Conservation (phyloP, 2,888 invertebrate genomes). For the Cephus pulcher region DNA sequence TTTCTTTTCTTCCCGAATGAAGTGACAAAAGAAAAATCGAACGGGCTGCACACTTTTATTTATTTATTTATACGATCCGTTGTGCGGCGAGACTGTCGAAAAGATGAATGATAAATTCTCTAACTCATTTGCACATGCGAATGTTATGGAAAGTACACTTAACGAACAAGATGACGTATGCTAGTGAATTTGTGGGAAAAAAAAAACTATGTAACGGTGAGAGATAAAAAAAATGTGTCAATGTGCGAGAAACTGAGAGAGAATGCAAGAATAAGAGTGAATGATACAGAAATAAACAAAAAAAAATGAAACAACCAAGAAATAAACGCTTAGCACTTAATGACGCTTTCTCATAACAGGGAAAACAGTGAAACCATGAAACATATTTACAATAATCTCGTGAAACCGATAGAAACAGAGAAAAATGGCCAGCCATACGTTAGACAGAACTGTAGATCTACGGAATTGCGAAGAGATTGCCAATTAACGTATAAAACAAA, state of each 20-base stretch:
- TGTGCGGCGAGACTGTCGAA: neutral
- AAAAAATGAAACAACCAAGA: neutral
- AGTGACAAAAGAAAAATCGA: neutral
- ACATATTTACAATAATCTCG: slow-evolving; percentile 32
- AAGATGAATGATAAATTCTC: neutral
- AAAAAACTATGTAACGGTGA: neutral
- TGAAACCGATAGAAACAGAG: neutral
- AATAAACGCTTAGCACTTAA: slow-evolving; percentile 15
- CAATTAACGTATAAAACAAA: neutral
- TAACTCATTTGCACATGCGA: neutral
- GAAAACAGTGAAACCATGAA: slow-evolving; percentile 41
- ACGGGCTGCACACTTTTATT: neutral
- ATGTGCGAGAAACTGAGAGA: neutral
- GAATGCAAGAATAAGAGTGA: neutral
- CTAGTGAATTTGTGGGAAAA: neutral
- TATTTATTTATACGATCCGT: neutral
- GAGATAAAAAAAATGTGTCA: neutral
- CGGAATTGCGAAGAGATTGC: neutral
- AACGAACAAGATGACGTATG: neutral
- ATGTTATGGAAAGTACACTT: neutral
- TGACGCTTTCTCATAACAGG: slow-evolving; percentile 36
- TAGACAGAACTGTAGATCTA: neutral
- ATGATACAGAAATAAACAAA: neutral
- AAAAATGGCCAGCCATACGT: neutral
- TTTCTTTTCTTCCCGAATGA: neutral